phyloP scores from a whole-genome alignment of 2,113 vertebrate species.

The Gymnorhina tibicen region DNA sequence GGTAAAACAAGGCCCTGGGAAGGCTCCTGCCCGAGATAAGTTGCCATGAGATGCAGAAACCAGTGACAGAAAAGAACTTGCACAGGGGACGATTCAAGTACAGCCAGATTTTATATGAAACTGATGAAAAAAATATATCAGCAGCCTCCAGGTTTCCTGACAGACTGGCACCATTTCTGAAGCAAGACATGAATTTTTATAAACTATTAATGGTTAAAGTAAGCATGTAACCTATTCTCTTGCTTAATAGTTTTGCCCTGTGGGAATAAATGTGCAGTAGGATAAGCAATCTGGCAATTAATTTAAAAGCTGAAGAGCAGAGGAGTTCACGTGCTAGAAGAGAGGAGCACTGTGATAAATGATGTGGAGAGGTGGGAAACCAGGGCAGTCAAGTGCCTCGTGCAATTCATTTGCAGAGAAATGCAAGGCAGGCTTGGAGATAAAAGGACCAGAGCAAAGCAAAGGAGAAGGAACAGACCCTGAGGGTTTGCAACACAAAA shows the following conservation, averaged over 20 bases:
- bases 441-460: not conserved
- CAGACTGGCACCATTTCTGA: not conserved
- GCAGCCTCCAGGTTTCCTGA: not conserved
- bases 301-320: not conserved
- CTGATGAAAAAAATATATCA: not conserved
- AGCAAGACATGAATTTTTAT: rapidly evolving
- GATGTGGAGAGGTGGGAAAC: not conserved
- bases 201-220: not conserved
- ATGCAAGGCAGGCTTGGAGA: not conserved
- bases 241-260: not conserved
- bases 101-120: not conserved
- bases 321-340: not conserved
- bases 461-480: not conserved
- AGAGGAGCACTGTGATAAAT: not conserved
- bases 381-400: not conserved
- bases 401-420: not conserved
- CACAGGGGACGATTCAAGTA: not conserved
- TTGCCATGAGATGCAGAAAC: not conserved
- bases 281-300: not conserved
- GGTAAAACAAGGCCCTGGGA: not conserved
- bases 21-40: not conserved
- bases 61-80: not conserved
- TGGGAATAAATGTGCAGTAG: not conserved
- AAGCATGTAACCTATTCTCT: not conserved
- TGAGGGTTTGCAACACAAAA: not conserved